Evolutionary conservation across 2,797 vertebrate species (phyloP).

Genomic region (Cygnus olor): DNA sequence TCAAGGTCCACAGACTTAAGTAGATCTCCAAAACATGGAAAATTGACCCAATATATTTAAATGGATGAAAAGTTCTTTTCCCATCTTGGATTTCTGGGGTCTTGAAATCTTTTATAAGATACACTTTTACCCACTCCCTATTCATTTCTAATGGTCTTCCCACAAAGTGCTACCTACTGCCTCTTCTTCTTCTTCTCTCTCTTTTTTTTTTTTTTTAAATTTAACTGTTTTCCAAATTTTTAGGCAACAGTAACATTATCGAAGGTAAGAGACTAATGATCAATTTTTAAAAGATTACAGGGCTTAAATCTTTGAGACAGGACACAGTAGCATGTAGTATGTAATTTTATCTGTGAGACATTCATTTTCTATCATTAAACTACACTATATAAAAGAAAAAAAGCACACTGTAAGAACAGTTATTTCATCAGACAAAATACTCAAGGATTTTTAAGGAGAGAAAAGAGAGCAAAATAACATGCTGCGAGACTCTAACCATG

Average conservation of each 20-base stretch:
- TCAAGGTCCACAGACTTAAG: background rate
- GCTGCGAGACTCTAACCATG: conserved; percentile 7
- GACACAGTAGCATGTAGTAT: conserved; percentile 29
- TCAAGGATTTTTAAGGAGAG: conserved; percentile 46
- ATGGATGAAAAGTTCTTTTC: background rate
- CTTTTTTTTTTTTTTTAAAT: background rate
- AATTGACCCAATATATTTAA: background rate
- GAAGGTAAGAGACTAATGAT: conserved; percentile 65
- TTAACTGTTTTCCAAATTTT: conserved; percentile 63
- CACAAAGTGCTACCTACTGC: background rate
- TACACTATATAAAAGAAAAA: conserved; percentile 68
- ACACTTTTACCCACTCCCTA: background rate
- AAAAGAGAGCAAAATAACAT: conserved; percentile 22
- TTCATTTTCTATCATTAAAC: conserved; percentile 74
- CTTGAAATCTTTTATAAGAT: background rate
- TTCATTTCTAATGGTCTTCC: background rate
- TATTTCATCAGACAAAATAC: conserved; percentile 50
- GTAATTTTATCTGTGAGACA: conserved; percentile 71
- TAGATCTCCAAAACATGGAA: background rate
- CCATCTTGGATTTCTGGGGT: background rate
- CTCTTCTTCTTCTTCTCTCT: background rate
- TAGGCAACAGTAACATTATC: conserved; percentile 45
- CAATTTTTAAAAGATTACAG: conserved; percentile 67
- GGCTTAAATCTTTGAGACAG: conserved; percentile 64
- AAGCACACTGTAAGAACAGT: conserved; percentile 32